phyloP scores from a whole-genome alignment of 92 coral and sea anemone genomes.

The Heteractis magnifica region DNA sequence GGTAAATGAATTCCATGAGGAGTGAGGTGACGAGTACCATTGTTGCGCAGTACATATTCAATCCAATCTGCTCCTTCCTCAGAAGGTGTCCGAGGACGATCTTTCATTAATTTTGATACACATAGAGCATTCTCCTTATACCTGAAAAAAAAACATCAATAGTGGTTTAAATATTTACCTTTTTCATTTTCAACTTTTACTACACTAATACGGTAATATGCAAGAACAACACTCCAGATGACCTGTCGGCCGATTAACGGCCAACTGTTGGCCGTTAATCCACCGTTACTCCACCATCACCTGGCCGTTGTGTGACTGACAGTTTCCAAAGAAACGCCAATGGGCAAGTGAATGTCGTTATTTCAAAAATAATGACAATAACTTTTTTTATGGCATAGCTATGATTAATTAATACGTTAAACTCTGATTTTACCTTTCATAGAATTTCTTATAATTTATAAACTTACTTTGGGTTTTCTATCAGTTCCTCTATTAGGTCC shows the following conservation, averaged over 20 bases:
- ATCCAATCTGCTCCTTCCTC: slow-evolving; percentile 44
- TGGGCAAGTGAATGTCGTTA: too few species aligned
- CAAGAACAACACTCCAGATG: too few species aligned
- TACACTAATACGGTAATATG: background rate
- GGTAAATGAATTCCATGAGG: slow-evolving; percentile 17
- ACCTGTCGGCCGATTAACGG: too few species aligned
- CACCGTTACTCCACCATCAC: too few species aligned
- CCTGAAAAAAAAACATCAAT: background rate
- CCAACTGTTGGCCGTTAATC: too few species aligned
- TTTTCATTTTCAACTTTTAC: background rate
- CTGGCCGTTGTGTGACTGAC: too few species aligned
- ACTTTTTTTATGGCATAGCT: too few species aligned
- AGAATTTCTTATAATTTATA: background rate
- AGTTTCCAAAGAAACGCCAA: too few species aligned
- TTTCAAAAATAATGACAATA: too few species aligned
- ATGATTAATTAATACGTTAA: too few species aligned
- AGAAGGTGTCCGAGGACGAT: slow-evolving; percentile 22
- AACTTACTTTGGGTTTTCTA: slow-evolving; percentile 23
- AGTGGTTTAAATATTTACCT: too few species aligned
- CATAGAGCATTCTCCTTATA: slow-evolving; percentile 26
- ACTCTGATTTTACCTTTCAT: too few species aligned
- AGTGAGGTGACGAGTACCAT: slow-evolving; percentile 26
- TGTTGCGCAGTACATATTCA: slow-evolving; percentile 30
- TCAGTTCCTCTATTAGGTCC: slow-evolving; percentile 16
- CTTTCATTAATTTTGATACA: slow-evolving; percentile 21